Conservation (phyloP, 1,140 invertebrate genomes). For the Aphidius gifuensis region DNA sequence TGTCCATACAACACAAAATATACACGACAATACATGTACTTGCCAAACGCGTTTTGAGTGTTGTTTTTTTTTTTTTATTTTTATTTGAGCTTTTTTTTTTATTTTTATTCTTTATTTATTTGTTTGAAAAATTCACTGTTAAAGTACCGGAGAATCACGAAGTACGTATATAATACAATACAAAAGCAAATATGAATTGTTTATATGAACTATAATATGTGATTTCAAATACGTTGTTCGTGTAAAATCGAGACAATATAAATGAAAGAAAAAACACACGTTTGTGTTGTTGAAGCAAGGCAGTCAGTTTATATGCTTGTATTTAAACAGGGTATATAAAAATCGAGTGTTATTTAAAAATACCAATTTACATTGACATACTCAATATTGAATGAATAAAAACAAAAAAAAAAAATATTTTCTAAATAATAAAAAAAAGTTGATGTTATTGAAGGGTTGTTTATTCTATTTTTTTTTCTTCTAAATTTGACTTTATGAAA, state of each 20-base stretch:
- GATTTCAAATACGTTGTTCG: constrained; percentile 2
- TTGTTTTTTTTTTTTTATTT: constrained; percentile 16
- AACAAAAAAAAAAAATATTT: constrained; percentile 8
- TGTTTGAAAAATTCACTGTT: no score
- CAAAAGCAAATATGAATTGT: constrained; percentile 1
- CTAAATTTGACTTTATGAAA: background rate
- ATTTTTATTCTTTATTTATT: no score
- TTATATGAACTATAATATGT: constrained; percentile 4
- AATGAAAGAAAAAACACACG: no score
- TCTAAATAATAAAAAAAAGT: background rate
- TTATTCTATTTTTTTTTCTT: constrained; percentile 5
- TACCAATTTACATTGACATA: constrained; percentile 38
- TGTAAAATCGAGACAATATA: constrained; percentile 5
- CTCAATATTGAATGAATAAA: constrained; percentile 12
- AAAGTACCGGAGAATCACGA: no score
- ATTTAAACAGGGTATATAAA: constrained; percentile 38
- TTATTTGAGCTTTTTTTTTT: no score
- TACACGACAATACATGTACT: constrained; percentile 30
- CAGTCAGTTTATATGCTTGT: background rate
- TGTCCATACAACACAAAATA: background rate
- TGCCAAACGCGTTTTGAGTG: constrained; percentile 38
- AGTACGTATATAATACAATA: no score
- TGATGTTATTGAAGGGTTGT: constrained; percentile 12
- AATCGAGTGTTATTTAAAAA: constrained; percentile 37
- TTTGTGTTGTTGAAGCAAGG: no score